phyloP scores from a whole-genome alignment of 2,888 invertebrate genomes.

The Ectemnius cavifrons region DNA sequence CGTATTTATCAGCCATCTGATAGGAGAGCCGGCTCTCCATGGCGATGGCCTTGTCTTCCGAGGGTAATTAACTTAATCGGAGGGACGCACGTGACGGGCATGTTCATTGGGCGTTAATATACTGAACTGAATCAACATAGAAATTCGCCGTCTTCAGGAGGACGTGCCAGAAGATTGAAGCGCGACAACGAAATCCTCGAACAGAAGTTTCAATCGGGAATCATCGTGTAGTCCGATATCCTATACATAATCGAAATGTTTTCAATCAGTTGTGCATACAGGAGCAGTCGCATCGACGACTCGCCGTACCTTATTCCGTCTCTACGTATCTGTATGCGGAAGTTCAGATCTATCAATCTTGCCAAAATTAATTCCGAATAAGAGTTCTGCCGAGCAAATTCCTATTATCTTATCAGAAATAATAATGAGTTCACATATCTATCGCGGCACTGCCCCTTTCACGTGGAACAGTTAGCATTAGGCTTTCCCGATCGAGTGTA shows the following conservation, averaged over 20 bases:
- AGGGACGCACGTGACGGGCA: constrained; percentile 40
- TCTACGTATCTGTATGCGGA: too few species aligned
- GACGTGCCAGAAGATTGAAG: constrained; percentile 27
- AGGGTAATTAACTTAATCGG: constrained; percentile 48
- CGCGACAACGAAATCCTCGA: constrained; percentile 44
- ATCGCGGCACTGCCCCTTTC: too few species aligned
- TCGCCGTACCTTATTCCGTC: neutral
- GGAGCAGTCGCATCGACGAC: constrained; percentile 12
- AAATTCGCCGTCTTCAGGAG: constrained; percentile 34
- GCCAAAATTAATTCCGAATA: too few species aligned
- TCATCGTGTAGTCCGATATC: constrained; percentile 24
- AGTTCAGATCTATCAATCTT: too few species aligned
- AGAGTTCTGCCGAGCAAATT: too few species aligned
- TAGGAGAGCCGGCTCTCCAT: neutral
- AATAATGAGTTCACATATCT: too few species aligned
- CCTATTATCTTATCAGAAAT: too few species aligned
- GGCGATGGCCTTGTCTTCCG: constrained; percentile 17
- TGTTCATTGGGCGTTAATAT: constrained; percentile 25
- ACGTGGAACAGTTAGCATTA: too few species aligned
- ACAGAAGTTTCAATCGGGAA: constrained; percentile 49
- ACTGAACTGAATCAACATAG: constrained; percentile 33
- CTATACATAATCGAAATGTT: constrained; percentile 47
- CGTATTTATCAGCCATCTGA: neutral
- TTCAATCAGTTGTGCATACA: constrained; percentile 63
- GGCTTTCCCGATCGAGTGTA: too few species aligned